phyloP scores from a whole-genome alignment of 2,888 invertebrate genomes.

The Dynastes maya region DNA sequence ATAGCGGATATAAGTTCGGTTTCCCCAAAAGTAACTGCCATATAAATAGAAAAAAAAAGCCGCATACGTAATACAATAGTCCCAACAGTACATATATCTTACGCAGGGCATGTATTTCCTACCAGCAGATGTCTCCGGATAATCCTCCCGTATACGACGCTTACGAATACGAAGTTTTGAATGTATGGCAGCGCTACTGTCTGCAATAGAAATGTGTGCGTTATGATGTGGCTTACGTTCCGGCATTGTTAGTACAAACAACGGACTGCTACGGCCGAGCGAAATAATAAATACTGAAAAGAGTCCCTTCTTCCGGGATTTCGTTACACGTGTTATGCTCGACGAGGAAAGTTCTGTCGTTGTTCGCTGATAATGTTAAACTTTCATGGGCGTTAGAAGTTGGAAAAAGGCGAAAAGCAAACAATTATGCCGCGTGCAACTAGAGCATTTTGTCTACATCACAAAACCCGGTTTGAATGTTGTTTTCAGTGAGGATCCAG shows the following conservation, averaged over 20 bases:
- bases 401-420: too few species aligned
- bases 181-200: not conserved
- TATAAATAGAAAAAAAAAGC: slow-evolving; percentile 12
- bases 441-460: too few species aligned
- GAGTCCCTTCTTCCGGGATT: not conserved
- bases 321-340: not conserved
- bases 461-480: too few species aligned
- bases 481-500: too few species aligned
- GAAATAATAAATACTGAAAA: not conserved
- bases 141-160: not conserved
- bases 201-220: not conserved
- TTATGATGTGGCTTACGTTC: not conserved
- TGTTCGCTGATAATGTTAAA: not conserved
- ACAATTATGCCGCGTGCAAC: too few species aligned
- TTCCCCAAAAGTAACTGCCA: slow-evolving; percentile 1
- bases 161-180: slow-evolving; percentile 1
- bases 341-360: not conserved
- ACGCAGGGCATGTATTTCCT: not conserved
- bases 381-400: too few species aligned
- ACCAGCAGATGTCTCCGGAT: slow-evolving; percentile 3
- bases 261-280: not conserved
- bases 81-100: slow-evolving; percentile 6
- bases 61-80: not conserved
- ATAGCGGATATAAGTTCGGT: not conserved
- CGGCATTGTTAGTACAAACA: not conserved